Percentiles rank a stretch among this genome's conserved stretches.
Evolutionary conservation across 1,140 invertebrate species (phyloP).

Genomic region (Caerostris darwini): DNA sequence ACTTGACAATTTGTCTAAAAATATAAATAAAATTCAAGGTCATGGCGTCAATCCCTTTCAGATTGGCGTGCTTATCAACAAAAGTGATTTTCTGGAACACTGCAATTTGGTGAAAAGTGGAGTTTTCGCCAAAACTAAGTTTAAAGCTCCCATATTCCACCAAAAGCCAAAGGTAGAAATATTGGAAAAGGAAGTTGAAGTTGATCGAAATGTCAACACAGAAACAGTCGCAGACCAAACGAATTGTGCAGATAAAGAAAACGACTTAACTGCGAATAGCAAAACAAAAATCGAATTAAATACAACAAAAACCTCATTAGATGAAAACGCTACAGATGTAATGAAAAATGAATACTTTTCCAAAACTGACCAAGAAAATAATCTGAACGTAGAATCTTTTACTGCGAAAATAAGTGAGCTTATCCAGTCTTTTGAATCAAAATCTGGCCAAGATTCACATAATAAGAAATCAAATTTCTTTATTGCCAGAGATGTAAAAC

Average conservation of each 20-base stretch:
- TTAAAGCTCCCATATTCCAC: too few species aligned
- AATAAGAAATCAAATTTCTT: background rate
- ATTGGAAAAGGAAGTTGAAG: too few species aligned
- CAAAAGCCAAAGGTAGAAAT: too few species aligned
- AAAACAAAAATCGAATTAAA: too few species aligned
- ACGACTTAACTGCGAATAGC: too few species aligned
- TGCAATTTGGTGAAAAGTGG: slow-evolving; percentile 3
- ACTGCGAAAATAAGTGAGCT: background rate
- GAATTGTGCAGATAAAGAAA: too few species aligned
- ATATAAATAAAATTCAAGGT: background rate
- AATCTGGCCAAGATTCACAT: background rate
- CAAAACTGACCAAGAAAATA: background rate
- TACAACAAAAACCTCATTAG: too few species aligned
- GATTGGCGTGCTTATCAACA: background rate
- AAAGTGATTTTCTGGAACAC: background rate
- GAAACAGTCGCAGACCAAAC: too few species aligned
- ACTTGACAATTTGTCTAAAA: background rate
- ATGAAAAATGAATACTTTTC: too few species aligned
- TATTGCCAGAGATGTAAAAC: too few species aligned
- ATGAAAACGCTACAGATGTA: too few species aligned
- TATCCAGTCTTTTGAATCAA: background rate
- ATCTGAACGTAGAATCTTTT: background rate
- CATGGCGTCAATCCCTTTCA: background rate
- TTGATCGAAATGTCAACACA: too few species aligned
- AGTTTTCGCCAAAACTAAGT: background rate